Base-by-base conservation (phyloP, 1,140 invertebrate species). In the Drosophila sulfurigaster region DNA sequence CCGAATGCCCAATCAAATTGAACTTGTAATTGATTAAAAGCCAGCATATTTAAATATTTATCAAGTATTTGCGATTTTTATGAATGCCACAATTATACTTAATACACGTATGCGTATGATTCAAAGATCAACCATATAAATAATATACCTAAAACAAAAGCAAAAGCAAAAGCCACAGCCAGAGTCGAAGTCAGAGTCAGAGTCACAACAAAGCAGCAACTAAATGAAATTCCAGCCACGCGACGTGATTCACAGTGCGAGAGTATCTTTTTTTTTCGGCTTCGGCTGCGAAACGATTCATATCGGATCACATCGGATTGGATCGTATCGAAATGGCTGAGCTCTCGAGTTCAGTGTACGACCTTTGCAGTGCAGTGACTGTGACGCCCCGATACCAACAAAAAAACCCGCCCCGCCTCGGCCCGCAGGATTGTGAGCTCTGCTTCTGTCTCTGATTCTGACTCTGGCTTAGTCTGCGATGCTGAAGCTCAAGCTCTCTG, bases 361-460 rank as follows among this genome's bases (percentile, higher is more conserved):
- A 89, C 83, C 83, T 88, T 88, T 88, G 74, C 65, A 81, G 83
- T 78, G 81, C 83, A 89, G 56, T 75, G 80, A 88, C 83, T 83
- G 73, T 59, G 67, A 82, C 62, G 76, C 58, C 52, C 25, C 30
- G 20, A 32, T 57, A 45, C 13, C 41, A 28, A 20, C 41, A 28
- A 20, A 28, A 28, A 32, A 57, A n/a, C 30, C 57, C 41, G 32
- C 51, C 35, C 25, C 15, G 5, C 45, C 15, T 56, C n/a, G 8
- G 32, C 32, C 35, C 15, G 32, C 49, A 48, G 57, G 65, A 74
- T 30, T 59, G 28, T 10, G 28, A 54, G 11, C 51, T 35, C 15
- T 54, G n/a, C 1, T 25, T 52, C 25, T n/a, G 11, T 32, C n/a
- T 52, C 25, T 32, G 28, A 13, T 13, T 56, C 30, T 57, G 15